A percentile compares a stretch with the other conserved stretches of the same genome.
Evolutionary conservation across 2,113 vertebrate species (phyloP).

Genomic region (Engraulis encrasicolus): DNA sequence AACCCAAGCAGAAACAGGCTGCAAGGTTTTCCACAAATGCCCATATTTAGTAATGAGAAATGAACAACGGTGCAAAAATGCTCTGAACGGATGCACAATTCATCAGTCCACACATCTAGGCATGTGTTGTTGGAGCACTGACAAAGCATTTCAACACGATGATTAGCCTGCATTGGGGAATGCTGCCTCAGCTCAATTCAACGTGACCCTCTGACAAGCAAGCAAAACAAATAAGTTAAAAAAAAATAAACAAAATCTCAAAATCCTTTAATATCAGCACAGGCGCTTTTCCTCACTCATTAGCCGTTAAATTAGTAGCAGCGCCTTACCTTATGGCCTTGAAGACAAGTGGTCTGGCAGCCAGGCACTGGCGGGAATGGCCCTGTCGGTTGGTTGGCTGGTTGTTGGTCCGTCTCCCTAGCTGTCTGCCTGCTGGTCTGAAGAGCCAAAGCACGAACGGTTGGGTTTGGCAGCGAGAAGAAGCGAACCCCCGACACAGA

Average conservation of each 20-base stretch:
- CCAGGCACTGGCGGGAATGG: no score
- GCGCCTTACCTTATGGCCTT: constrained; percentile 3
- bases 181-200: background rate
- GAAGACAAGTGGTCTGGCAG: no score
- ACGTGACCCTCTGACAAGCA: background rate
- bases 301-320: background rate
- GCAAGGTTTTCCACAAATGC: background rate
- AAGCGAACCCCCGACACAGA: background rate
- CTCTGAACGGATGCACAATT: background rate
- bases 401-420: background rate
- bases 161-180: constrained; percentile 13
- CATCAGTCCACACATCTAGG: constrained; percentile 16
- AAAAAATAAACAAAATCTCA: no score
- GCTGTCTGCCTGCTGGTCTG: background rate
- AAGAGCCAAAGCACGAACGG: constrained; percentile 9
- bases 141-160: constrained; percentile 1
- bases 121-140: background rate
- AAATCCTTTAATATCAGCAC: background rate
- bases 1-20: background rate
- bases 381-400: no score
- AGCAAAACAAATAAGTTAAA: background rate
- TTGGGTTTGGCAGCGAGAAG: constrained; percentile 10
- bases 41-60: constrained; percentile 9
- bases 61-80: background rate
- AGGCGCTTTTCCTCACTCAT: background rate